These are phyloP conservation scores for Tetanocera ferruginea DNA, from an alignment of 2,888 invertebrate genomes.

Conservation along the genomic window DNA sequence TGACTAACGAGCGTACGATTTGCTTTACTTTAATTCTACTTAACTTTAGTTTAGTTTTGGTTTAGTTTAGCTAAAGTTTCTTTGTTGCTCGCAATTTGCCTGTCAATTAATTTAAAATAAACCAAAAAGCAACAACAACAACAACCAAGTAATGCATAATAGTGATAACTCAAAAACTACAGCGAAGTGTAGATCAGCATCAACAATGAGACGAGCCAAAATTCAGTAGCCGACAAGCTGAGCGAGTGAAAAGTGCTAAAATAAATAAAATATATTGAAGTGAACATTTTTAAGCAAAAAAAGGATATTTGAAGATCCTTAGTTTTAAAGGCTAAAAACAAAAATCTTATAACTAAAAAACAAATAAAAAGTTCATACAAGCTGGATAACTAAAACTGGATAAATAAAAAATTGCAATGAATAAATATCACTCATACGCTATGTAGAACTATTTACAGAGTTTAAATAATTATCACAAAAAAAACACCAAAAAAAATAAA, in stretches of 20 bases:
- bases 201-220: neutral
- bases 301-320: neutral
- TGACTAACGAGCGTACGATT: neutral
- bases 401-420: neutral
- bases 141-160: neutral
- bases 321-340: neutral
- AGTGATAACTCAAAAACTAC: slow-evolving; percentile 17
- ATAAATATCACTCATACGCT: neutral
- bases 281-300: neutral
- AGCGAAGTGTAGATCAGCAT: neutral
- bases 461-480: too few species aligned
- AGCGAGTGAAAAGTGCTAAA: slow-evolving; percentile 7
- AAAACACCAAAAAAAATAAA: too few species aligned
- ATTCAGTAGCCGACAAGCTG: slow-evolving; percentile 19
- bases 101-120: slow-evolving; percentile 23
- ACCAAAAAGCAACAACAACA: neutral
- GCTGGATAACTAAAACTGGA: neutral
- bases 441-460: neutral
- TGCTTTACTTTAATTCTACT: neutral
- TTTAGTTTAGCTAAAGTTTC: neutral
- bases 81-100: slow-evolving; percentile 9
- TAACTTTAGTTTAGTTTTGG: neutral
- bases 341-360: neutral
- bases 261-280: neutral
- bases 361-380: neutral